phyloP scores from a whole-genome alignment of 2,113 vertebrate genomes.

The Shinisaurus crocodilurus region DNA sequence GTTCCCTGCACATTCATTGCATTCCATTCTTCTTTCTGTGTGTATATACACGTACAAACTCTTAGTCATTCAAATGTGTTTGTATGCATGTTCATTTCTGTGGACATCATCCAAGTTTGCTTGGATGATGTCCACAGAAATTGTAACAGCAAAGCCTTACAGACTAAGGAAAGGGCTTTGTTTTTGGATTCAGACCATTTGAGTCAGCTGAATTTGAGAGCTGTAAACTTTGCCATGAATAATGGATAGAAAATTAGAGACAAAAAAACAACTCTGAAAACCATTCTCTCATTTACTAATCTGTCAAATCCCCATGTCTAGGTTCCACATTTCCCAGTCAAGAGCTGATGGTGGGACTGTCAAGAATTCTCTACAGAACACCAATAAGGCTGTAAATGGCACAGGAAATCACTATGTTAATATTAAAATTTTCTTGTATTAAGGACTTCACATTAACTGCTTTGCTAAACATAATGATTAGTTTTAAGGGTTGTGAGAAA shows the following conservation, averaged over 20 bases:
- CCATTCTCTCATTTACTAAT: neutral
- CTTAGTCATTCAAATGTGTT: neutral
- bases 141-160: neutral
- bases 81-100: neutral
- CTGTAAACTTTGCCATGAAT: constrained; percentile 2
- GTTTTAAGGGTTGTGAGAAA: neutral
- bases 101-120: neutral
- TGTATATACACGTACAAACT: neutral
- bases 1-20: neutral
- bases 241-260: constrained; percentile 23
- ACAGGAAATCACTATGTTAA: neutral
- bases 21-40: neutral
- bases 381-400: neutral
- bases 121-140: neutral
- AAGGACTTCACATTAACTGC: neutral
- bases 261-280: neutral
- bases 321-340: neutral
- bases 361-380: neutral
- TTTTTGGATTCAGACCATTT: neutral
- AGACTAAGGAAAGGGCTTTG: neutral
- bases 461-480: neutral
- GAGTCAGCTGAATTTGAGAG: constrained; percentile 7
- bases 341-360: neutral
- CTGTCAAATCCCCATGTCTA: neutral
- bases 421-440: neutral